phyloP scores from a whole-genome alignment of 1,140 invertebrate genomes.

The Ceratina calcarata region DNA sequence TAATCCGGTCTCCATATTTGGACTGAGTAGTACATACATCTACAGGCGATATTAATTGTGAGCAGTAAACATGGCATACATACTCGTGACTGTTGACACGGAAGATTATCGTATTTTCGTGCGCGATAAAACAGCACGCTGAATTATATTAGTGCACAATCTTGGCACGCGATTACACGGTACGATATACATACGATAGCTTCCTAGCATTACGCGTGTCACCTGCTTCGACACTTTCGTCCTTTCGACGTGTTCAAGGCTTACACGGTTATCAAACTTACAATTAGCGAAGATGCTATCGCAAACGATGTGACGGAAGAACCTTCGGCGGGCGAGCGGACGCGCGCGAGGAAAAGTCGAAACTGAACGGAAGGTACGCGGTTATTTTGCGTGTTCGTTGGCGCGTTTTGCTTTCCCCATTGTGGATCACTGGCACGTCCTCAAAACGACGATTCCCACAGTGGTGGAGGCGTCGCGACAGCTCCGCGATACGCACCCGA shows the following conservation, averaged over 20 bases:
- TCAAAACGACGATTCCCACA: constrained; percentile 25
- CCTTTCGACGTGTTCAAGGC: no score
- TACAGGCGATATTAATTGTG: no score
- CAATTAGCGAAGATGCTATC: no score
- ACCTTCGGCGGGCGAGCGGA: background rate
- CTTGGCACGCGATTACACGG: background rate
- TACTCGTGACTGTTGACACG: background rate
- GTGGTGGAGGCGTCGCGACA: background rate
- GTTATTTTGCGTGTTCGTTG: background rate
- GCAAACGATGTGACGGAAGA: background rate
- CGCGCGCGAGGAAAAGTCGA: background rate
- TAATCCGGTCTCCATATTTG: no score
- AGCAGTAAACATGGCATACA: background rate
- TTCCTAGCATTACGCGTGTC: no score
- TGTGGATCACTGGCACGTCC: background rate
- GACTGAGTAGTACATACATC: no score
- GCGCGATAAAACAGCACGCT: background rate
- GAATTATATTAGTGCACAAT: background rate
- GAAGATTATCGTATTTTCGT: constrained; percentile 13
- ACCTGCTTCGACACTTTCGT: background rate
- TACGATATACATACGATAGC: background rate
- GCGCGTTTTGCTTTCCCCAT: constrained; percentile 6
- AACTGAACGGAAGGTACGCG: background rate
- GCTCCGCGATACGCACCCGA: background rate
- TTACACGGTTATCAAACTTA: no score